phyloP scores from a whole-genome alignment of 2,888 invertebrate species.

The Trissolcus japonicus region DNA sequence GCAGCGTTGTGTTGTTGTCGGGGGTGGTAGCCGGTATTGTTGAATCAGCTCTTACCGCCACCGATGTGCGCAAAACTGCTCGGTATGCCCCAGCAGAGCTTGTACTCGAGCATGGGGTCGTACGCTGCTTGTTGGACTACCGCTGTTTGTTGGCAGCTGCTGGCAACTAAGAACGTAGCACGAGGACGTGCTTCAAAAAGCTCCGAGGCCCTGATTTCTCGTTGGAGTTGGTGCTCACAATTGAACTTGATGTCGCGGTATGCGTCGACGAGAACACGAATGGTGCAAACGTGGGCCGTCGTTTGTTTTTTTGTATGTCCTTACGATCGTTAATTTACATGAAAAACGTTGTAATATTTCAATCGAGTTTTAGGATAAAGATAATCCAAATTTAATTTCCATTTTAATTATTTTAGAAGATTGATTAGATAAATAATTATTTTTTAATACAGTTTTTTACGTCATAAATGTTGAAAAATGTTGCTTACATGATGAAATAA shows the following conservation, averaged over 20 bases:
- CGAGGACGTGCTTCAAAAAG: conserved; percentile 56
- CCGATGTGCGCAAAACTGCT: conserved; percentile 83
- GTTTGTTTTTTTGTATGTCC: no score
- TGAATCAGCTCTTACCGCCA: conserved; percentile 89
- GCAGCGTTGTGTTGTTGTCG: conserved; percentile 79
- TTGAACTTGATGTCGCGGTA: conserved; percentile 60
- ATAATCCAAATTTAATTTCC: no score
- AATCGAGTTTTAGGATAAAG: no score
- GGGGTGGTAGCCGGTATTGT: conserved; percentile 82
- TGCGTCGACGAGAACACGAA: conserved; percentile 62
- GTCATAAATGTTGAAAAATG: no score
- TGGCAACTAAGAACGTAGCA: background rate
- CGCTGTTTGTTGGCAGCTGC: conserved; percentile 36
- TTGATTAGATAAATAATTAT: no score
- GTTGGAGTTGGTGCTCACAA: conserved; percentile 60
- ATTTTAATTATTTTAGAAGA: no score
- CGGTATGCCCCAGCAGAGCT: conserved; percentile 80
- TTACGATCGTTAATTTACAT: no score
- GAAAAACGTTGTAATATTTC: no score
- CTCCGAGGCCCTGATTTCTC: conserved; percentile 66
- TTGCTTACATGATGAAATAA: no score
- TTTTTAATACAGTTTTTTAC: no score
- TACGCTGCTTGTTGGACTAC: no score
- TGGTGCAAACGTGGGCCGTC: conserved; percentile 57
- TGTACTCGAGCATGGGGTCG: conserved; percentile 66